Conservation (phyloP, 2,888 invertebrate genomes). For the Netelia melanura region DNA sequence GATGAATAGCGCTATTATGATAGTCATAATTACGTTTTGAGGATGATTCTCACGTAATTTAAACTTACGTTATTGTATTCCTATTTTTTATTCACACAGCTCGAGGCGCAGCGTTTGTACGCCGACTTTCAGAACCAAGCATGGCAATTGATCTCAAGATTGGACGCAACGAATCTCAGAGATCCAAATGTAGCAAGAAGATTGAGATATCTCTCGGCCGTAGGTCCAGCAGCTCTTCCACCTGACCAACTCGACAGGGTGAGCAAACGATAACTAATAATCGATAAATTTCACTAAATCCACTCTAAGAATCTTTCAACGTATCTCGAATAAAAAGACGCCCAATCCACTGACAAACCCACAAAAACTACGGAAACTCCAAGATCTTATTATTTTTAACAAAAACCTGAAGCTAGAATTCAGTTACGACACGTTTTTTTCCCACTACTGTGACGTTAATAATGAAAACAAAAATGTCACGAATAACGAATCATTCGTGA, state of each 20-base stretch:
- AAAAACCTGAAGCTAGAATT: neutral
- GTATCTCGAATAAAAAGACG: no score
- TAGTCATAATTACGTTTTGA: slow-evolving; percentile 45
- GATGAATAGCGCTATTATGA: slow-evolving; percentile 54
- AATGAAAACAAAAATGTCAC: slow-evolving; percentile 14
- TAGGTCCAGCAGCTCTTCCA: slow-evolving; percentile 93
- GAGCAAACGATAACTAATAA: slow-evolving; percentile 78
- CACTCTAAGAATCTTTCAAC: no score
- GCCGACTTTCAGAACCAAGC: slow-evolving; percentile 93
- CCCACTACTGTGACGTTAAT: neutral
- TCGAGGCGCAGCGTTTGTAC: slow-evolving; percentile 92
- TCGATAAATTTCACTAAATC: neutral
- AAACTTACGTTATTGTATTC: slow-evolving; percentile 47
- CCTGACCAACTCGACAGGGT: slow-evolving; percentile 94
- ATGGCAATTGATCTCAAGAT: slow-evolving; percentile 90
- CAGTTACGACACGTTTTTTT: neutral
- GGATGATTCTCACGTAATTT: slow-evolving; percentile 61
- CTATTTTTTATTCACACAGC: slow-evolving; percentile 85
- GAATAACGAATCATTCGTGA: neutral
- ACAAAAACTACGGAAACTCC: neutral
- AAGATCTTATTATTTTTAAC: neutral
- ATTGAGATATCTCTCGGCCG: slow-evolving; percentile 90
- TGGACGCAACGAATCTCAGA: slow-evolving; percentile 89
- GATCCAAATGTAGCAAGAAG: slow-evolving; percentile 91
- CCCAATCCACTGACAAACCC: neutral